These are phyloP conservation scores for Euborellia annulipes DNA, from an alignment of 1,140 invertebrate genomes.

Conservation along the genomic window DNA sequence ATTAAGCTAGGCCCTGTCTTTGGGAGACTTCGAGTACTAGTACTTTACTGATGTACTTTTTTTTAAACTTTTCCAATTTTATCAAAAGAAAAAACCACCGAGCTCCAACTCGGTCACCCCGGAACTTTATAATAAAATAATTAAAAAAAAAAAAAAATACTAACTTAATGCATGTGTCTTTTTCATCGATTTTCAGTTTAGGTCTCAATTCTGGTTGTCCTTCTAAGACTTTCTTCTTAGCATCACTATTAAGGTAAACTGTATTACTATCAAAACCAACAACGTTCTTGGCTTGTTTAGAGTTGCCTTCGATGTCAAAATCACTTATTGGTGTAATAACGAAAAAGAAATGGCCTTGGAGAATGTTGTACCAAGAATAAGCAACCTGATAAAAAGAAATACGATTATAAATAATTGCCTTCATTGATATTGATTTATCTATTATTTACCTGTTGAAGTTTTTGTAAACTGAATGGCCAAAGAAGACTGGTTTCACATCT, in stretches of 20 bases:
- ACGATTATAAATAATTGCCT: background rate
- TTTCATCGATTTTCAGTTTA: constrained; percentile 37
- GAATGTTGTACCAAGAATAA: constrained; percentile 24
- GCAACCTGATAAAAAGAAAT: constrained; percentile 11
- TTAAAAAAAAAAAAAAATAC: constrained; percentile 15
- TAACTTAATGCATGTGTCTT: constrained; percentile 31
- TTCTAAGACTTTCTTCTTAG: constrained; percentile 36
- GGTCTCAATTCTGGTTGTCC: constrained; percentile 29
- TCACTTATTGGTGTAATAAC: background rate
- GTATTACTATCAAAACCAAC: constrained; percentile 30
- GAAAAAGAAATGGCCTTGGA: constrained; percentile 26
- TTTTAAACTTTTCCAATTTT: no score
- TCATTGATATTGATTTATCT: constrained; percentile 1
- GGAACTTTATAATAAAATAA: no score
- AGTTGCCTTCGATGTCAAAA: background rate
- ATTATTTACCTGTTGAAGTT: background rate
- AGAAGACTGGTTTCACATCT: constrained; percentile 26
- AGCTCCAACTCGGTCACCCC: no score
- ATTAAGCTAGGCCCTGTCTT: no score
- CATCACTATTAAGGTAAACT: constrained; percentile 36
- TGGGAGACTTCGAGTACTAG: no score
- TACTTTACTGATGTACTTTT: no score
- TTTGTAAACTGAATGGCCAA: background rate
- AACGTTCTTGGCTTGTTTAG: background rate
- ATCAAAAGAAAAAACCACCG: no score